Base-by-base conservation (phyloP, 2,797 vertebrate species). In the Rhabdomys pumilio region DNA sequence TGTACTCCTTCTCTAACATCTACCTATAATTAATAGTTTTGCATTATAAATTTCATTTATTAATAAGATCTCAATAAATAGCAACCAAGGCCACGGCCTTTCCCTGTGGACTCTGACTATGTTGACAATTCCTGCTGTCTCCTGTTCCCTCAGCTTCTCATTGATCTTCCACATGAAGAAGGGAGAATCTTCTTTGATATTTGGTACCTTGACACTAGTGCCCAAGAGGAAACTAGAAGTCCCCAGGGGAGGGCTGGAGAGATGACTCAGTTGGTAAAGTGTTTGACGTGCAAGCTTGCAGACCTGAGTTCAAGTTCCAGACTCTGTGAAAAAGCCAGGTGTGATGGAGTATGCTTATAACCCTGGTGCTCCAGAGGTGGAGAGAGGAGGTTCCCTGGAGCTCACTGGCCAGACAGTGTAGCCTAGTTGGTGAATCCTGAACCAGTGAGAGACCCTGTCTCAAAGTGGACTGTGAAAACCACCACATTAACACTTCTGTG, bases 11-110 rank as follows among this genome's bases (percentile, higher is more conserved):
- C 26, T 9, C 55, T 87, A 47, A 47, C 13, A 55, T 63, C 59
- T 15, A 41, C 5, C 6, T 72, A n/a, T 67, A 22, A 20, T 41
- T 61, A 22, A 61, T 87, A 85, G 82, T 89, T 86, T 50, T 44
- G 8, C 24, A 81, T 72, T 81, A 93, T 55, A 93, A 84, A 82
- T 89, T 77, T 76, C 61, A 73, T 94, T 93, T 95, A 93, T 90
- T 89, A 55, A 87, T 79, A 92, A 7, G 61, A 59, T 93, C 76
- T 94, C 81, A 82, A 6, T 47, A 80, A 95, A 50, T 41, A 44
- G 10, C 24, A 94, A 59, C 47, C 55, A 93, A 17, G 57, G 11
- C 29, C 31, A 61, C 0, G 0, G 61, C 57, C 38, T 83, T 75
- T 82, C 69, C 41, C 82, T 47, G 50, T 3, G 82, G 76, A 67